phyloP scores from a whole-genome alignment of 2,113 vertebrate species.

The Dermatemys mawii region DNA sequence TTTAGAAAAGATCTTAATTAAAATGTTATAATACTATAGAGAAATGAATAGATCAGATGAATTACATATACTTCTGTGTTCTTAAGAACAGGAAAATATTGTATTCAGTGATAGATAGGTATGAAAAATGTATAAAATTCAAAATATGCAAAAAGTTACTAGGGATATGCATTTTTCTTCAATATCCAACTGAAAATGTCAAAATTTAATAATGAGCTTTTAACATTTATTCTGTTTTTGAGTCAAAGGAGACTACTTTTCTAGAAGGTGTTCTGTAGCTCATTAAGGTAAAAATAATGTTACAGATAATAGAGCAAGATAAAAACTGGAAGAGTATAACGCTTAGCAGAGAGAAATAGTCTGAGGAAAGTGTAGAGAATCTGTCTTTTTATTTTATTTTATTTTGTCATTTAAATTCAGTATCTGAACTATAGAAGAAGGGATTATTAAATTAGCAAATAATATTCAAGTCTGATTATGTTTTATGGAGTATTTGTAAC shows the following conservation, averaged over 20 bases:
- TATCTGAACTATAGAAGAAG: neutral
- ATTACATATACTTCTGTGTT: neutral
- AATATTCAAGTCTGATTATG: neutral
- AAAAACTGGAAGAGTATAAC: neutral
- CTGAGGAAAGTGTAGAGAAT: neutral
- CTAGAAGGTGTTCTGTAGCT: neutral
- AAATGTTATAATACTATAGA: neutral
- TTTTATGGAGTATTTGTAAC: neutral
- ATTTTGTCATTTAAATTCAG: neutral
- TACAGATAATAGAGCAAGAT: neutral
- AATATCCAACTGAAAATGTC: neutral
- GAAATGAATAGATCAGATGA: neutral
- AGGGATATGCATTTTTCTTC: neutral
- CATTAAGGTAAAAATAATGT: neutral
- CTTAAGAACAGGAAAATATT: neutral
- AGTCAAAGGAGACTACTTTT: neutral
- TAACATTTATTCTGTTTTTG: neutral
- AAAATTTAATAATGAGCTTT: neutral
- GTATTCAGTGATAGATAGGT: neutral
- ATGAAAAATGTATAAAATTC: neutral
- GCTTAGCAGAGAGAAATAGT: neutral
- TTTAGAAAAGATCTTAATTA: neutral
- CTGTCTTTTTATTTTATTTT: neutral
- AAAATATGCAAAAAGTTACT: neutral
- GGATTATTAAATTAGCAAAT: neutral